Percentiles rank a stretch among this genome's conserved stretches.
Evolutionary conservation across 2,888 invertebrate genomes (phyloP).

Genomic region (Apotomis betuletana): DNA sequence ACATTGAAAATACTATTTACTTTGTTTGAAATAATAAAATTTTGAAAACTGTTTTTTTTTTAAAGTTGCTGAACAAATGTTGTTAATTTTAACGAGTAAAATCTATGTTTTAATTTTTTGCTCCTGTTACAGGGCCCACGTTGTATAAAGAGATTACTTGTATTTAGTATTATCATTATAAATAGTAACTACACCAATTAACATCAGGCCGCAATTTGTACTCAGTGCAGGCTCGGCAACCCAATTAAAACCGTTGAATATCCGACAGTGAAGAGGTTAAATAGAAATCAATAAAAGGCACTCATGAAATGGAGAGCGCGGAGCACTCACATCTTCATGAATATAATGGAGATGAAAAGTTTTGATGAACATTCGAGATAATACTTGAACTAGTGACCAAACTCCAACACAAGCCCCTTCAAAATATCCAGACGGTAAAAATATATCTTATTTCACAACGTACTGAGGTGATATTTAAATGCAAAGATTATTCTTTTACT

Average conservation of each 20-base stretch:
- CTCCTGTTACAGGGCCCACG: no score
- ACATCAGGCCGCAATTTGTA: no score
- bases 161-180: no score
- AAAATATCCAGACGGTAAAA: neutral
- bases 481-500: neutral
- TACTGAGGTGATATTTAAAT: neutral
- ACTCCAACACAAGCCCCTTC: constrained; percentile 1
- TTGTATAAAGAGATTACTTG: no score
- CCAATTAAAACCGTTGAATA: neutral
- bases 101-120: no score
- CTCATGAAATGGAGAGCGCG: neutral
- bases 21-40: no score
- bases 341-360: constrained; percentile 11
- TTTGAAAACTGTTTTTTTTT: no score
- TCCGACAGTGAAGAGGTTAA: neutral
- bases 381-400: constrained; percentile 11
- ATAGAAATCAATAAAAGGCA: neutral
- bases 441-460: neutral
- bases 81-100: no score
- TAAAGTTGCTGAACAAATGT: no score
- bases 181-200: no score
- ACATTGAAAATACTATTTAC: no score
- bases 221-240: no score
- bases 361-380: constrained; percentile 25
- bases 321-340: neutral